Base-by-base conservation (phyloP, 2,797 vertebrate species). In the Chaetophractus vellerosus region DNA sequence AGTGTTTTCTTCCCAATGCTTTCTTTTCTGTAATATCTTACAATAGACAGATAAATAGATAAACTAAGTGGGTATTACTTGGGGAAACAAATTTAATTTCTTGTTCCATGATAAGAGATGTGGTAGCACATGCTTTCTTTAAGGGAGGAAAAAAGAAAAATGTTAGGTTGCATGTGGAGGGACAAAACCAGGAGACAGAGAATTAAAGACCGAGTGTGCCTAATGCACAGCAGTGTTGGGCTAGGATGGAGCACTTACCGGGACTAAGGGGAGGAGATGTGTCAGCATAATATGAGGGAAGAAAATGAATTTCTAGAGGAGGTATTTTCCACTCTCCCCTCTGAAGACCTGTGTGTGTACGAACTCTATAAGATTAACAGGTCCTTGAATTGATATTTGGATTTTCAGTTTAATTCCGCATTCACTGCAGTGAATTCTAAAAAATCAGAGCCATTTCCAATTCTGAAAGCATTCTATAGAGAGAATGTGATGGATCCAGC, bases 311-410 rank as follows among this genome's bases (percentile, higher is more conserved):
- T 48, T 88, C 81, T 36, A 9, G 38, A 72, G 38, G n/a, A 88
- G 28, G 3, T 8, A 33, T 55, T 76, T 61, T 66, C 33, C 16
- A 12, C 63, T 61, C 33, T 36, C 38, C 36, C 66, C 9, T 91
- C 91, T 86, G 66, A 64, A 45, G 10, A n/a, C 48, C 52, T 85
- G 61, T 91, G 6, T 28, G 24, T 6, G 57, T 9, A 31, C 50
- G 50, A 81, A 16, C 31, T 90, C 33, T 68, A 1, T n/a, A 45
- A 89, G 52, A 94, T 57, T 69, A 66, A 45, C n/a, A 50, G 18
- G 36, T 28, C 36, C 33, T n/a, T 80, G 26, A 91, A 85, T 48
- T 81, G 93, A 75, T 64, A 68, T 71, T 80, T 63, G n/a, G 31
- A 31, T 48, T n/a, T 66, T 61, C 50, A 85, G 41, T 92, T 11